Evolutionary conservation across 1,140 invertebrate genomes (phyloP).

Genomic region (Zaprionus kolodkinae): DNA sequence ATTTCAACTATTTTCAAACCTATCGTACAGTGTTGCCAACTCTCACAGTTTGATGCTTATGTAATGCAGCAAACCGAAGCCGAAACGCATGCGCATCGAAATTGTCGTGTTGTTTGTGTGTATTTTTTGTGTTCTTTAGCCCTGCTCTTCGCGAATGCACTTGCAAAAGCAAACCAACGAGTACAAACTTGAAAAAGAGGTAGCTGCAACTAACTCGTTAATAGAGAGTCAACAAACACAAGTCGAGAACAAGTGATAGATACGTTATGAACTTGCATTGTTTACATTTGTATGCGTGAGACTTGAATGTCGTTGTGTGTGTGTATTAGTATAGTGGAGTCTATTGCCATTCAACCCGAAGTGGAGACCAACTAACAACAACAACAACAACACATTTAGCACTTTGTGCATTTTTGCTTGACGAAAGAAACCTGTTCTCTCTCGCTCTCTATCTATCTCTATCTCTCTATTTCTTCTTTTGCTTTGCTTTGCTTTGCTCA

Average conservation of each 20-base stretch:
- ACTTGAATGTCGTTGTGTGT: background rate
- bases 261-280: conserved; percentile 60
- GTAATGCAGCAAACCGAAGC: conserved; percentile 41
- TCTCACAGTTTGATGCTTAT: conserved; percentile 42
- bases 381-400: conserved; percentile 30
- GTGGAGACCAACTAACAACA: conserved; percentile 16
- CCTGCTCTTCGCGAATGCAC: conserved; percentile 57
- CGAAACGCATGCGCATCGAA: conserved; percentile 59
- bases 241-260: conserved; percentile 40
- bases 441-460: background rate
- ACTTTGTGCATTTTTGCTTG: conserved; percentile 57
- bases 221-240: conserved; percentile 32
- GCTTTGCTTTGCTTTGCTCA: conserved; percentile 26
- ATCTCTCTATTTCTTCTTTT: conserved; percentile 3
- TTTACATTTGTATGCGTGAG: conserved; percentile 55
- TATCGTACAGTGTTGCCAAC: conserved; percentile 58
- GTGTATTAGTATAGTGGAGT: background rate
- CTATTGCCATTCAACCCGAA: conserved; percentile 25
- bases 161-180: conserved; percentile 25
- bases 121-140: conserved; percentile 45
- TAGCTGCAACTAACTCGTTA: conserved; percentile 52
- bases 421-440: conserved; percentile 58
- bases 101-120: conserved; percentile 25
- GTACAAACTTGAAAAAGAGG: conserved; percentile 8
- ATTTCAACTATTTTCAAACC: background rate